phyloP scores from a whole-genome alignment of 2,888 invertebrate species.

The Drosophila formosana region DNA sequence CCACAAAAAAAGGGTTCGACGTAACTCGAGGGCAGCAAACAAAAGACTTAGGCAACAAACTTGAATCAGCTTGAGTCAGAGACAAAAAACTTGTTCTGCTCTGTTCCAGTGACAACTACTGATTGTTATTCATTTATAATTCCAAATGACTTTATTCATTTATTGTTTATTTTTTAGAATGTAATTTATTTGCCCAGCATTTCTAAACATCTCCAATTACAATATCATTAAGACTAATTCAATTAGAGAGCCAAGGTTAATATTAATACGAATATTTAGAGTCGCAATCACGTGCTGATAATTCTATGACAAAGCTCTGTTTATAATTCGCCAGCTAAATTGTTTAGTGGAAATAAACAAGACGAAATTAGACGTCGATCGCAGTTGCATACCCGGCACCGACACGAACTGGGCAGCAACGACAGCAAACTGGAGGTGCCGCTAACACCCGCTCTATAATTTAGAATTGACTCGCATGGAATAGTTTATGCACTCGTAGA shows the following conservation, averaged over 20 bases:
- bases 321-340: slow-evolving; percentile 42
- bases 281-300: slow-evolving; percentile 41
- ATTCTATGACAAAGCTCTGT: slow-evolving; percentile 36
- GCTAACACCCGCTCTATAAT: slow-evolving; percentile 52
- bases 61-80: slow-evolving; percentile 5
- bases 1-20: slow-evolving; percentile 6
- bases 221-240: slow-evolving; percentile 15
- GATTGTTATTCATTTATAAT: slow-evolving; percentile 8
- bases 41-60: slow-evolving; percentile 57
- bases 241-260: slow-evolving; percentile 7
- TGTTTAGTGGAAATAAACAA: slow-evolving; percentile 34
- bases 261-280: slow-evolving; percentile 10
- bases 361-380: slow-evolving; percentile 20
- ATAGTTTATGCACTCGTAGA: slow-evolving; percentile 54
- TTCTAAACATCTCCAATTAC: slow-evolving; percentile 11
- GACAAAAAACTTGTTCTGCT: slow-evolving; percentile 22
- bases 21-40: slow-evolving; percentile 16
- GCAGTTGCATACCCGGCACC: neutral
- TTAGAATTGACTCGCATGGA: slow-evolving; percentile 46
- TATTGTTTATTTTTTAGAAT: neutral
- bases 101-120: neutral
- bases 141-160: slow-evolving; percentile 5
- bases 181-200: slow-evolving; percentile 1
- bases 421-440: slow-evolving; percentile 2
- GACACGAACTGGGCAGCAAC: slow-evolving; percentile 14